phyloP scores from a whole-genome alignment of 2,888 invertebrate genomes.

The Chrysodeixis includens region DNA sequence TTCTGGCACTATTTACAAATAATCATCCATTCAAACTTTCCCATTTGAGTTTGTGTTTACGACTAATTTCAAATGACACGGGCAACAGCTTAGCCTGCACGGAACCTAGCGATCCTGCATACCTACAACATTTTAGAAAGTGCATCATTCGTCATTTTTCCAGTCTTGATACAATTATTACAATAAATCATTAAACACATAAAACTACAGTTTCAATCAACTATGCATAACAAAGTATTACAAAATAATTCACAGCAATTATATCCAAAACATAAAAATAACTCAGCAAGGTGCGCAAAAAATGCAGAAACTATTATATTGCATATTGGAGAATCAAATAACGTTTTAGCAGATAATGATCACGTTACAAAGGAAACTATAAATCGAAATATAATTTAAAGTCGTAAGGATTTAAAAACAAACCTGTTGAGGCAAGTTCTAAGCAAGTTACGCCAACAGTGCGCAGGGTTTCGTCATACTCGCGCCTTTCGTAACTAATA shows the following conservation, averaged over 20 bases:
- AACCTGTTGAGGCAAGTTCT: conserved; percentile 21
- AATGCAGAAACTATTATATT: not conserved
- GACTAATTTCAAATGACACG: too few species aligned
- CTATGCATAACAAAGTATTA: conserved; percentile 13
- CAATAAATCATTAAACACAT: not conserved
- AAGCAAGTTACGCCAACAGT: conserved; percentile 11
- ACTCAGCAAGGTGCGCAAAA: conserved; percentile 11
- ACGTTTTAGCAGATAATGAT: conserved; percentile 21
- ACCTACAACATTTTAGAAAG: not conserved
- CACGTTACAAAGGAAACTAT: conserved; percentile 28
- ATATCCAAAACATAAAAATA: conserved; percentile 22
- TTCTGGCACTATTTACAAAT: too few species aligned
- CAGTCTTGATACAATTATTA: not conserved
- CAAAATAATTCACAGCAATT: conserved; percentile 21
- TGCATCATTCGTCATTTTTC: not conserved
- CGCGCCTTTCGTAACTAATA: conserved; percentile 41
- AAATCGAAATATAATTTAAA: conserved; percentile 38
- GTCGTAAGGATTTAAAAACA: conserved; percentile 14
- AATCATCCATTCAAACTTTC: too few species aligned
- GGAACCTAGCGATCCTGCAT: too few species aligned
- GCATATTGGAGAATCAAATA: conserved; percentile 8
- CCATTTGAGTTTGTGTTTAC: too few species aligned
- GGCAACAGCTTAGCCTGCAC: too few species aligned
- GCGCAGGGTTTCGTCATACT: conserved; percentile 37
- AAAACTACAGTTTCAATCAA: not conserved